Conservation (phyloP, 2,888 invertebrate species). For the Neoascia interrupta region DNA sequence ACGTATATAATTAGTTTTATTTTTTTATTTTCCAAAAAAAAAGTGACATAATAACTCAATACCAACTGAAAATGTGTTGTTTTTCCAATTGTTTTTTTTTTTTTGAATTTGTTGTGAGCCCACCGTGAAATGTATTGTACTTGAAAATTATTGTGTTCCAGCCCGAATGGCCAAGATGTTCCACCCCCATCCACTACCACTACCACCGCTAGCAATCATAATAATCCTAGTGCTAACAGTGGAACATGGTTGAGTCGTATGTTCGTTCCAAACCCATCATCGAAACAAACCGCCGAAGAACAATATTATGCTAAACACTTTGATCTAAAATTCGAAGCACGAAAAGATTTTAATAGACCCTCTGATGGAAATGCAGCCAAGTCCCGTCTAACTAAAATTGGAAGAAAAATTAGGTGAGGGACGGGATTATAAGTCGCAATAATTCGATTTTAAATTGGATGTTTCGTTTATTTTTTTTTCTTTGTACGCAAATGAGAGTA, state of each 20-base stretch:
- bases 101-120: conserved; percentile 61
- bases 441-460: conserved; percentile 60
- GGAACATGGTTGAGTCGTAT: conserved; percentile 79
- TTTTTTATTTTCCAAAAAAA: conserved; percentile 3
- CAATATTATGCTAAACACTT: conserved; percentile 76
- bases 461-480: too few relatives aligned
- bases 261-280: conserved; percentile 74
- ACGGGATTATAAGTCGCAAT: conserved; percentile 66
- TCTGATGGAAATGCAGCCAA: conserved; percentile 77
- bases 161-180: conserved; percentile 77
- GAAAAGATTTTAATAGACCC: conserved; percentile 79
- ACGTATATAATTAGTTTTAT: conserved; percentile 29
- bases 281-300: conserved; percentile 69
- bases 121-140: conserved; percentile 57
- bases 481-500: conserved; percentile 57
- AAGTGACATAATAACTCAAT: conserved; percentile 25
- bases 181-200: conserved; percentile 75
- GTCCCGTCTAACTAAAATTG: conserved; percentile 76
- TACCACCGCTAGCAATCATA: conserved; percentile 74
- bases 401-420: conserved; percentile 81
- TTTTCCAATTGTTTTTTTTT: conserved; percentile 51
- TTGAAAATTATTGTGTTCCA: conserved; percentile 75
- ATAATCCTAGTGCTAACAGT: conserved; percentile 74
- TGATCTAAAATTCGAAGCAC: conserved; percentile 76
- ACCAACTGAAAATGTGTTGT: conserved; percentile 40